Evolutionary conservation across 1,140 invertebrate species (phyloP), one percentile per base, ranked within the genome.

Genomic region (Maconellicoccus hirsutus): DNA sequence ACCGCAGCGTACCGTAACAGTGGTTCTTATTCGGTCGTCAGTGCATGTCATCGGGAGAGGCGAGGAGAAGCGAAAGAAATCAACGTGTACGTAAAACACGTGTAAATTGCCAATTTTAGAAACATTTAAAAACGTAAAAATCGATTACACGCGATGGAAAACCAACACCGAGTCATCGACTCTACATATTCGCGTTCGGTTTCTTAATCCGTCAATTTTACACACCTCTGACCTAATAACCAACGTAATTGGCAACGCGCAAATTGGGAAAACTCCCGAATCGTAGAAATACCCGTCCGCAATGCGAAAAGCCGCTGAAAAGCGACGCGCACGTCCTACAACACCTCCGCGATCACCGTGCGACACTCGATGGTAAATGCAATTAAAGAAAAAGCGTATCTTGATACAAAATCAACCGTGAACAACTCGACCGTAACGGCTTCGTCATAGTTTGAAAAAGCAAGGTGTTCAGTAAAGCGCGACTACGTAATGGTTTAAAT

Each of bases 321-420:
- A 12, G 29, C 29, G 29, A 12, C 12, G 29, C 29, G 29, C 29
- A 33, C 29, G 29, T 33, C 29, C 29, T 3, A 33, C 29, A 33
- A 3, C 29, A 6, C 29, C 29, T 6, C 29, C 29, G 29, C 29
- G 12, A 6, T 6, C 42, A 16, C 6, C 42, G n/a, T 3, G 10
- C 42, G n/a, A 8, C 42, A 16, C n/a, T 16, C 42, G 42, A 19
- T 16, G 2, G 3, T 52, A 52, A 52, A 52, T 19, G 42, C 42
- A 52, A 52, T 52, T 52, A 52, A 52, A 52, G 42, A 52, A 52
- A 52, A 52, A 52, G 42, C 42, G 42, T 52, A 52, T 52, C 42
- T 19, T 52, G 42, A 52, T 16, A 52, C 42, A 16, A 52, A 52
- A 52, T 52, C 42, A 52, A 52, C 42, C 42, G 42, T 52, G 42